Base-by-base conservation (phyloP, 2,113 vertebrate species). In the Myotis lucifugus region DNA sequence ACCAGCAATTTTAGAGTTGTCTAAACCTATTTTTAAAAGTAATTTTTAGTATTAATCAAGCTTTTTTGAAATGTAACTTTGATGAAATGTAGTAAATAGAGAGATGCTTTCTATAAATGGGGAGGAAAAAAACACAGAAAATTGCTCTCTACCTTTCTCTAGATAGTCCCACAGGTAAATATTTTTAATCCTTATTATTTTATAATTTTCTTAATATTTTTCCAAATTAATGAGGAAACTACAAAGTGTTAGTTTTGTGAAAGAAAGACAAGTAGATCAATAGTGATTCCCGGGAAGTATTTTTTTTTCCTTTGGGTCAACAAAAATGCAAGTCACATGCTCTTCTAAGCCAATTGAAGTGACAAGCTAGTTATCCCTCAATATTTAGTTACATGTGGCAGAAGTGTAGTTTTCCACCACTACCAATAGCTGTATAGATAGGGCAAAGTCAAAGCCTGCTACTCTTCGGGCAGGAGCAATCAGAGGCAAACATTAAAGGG, bases 141-240 rank as follows among this genome's bases (percentile, higher is more conserved):
- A 66, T 90, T 64, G 8, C 37, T 48, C 17, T 67, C 14, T 52
- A 67, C 19, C 4, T 13, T 64, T 50, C 17, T 48, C 37, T n/a
- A 76, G 23, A 54, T 88, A 85, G 19, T 54, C 11, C 32, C 34
- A 42, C 1, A 70, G 69, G 42, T 83, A 86, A n/a, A 64, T 84
- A 50, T 77, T 5, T 73, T 82, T 74, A 0, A 88, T 37, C 0
- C 11, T 0, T 21, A 56, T 88, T 72, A 67, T 73, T 96, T 89
- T 91, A 29, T n/a, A 50, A 37, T 54, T 90, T 95, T 21, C 40
- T 93, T 77, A 94, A 79, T 84, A 69, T 81, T 94, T 40, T 82
- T 2, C 11, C 48, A 79, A 92, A 72, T 27, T 19, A 93, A 88
- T 73, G 23, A 72, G 5, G 12, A 54, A 87, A 59, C 21, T 2